Base-by-base conservation (phyloP, 2,113 vertebrate genomes). In the Lepisosteus oculatus region DNA sequence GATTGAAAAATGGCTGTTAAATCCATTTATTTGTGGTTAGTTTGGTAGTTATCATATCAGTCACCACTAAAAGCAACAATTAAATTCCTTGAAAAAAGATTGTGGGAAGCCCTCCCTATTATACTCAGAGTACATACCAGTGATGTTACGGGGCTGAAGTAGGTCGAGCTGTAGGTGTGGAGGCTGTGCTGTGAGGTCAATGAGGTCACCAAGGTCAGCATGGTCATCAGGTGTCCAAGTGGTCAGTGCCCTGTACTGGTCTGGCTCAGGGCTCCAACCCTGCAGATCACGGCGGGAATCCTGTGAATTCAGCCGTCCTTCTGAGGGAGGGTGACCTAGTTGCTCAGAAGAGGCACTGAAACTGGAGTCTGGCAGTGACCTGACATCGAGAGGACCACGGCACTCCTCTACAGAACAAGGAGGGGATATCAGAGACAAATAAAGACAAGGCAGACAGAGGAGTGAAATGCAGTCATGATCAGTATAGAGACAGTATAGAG, bases 101-200 rank as follows among this genome's bases (percentile, higher is more conserved):
- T 29, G 29, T 29, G 29, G 29, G 29, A 47, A 56, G 41, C 64
- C 41, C 64, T 8, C 9, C 0, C 42, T 15, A 8, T 6, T 3
- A 13, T 17, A 15, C 17, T 59, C 29, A 1, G 42, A 15, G 13
- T 11, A n/a, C 5, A 73, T 78, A 96, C 95, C 95, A 0, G 94
- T 97, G 77, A 97, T 88, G 79, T 96, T 96, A 75, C 80, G 76
- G 1, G 81, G 76, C 72, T 13, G 67, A 51, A 90, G 87, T 44
- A 97, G 81, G 81, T 96, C 87, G 62, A 94, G 84, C 78, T 96
- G 93, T 0, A 96, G 81, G 75, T 88, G 93, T 1, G 85, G 90
- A 0, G 84, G 83, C 61, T 82, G 82, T 83, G 86, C 3, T 1
- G 69, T 73, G 65, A 43, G 65, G 54, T 72, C 63, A 0, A 55